These are phyloP conservation scores for Zaprionus tsacasi DNA, from an alignment of 1,140 invertebrate genomes.

Conservation along the genomic window DNA sequence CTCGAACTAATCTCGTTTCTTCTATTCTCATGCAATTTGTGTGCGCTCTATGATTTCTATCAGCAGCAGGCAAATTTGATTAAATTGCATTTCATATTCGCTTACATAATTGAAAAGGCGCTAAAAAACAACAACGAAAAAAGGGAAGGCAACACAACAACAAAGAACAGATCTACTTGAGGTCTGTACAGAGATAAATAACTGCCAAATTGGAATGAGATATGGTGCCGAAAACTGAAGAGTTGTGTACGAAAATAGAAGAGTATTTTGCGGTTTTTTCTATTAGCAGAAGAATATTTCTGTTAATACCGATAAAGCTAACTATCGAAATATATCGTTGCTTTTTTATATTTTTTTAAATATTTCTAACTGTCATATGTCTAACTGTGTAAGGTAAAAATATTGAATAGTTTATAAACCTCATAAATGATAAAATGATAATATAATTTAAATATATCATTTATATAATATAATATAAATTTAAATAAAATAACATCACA, in stretches of 20 bases:
- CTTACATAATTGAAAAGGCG: constrained; percentile 26
- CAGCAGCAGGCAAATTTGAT: constrained; percentile 47
- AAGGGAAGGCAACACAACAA: neutral
- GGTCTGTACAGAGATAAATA: neutral
- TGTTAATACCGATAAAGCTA: too few relatives aligned
- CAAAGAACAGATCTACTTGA: neutral
- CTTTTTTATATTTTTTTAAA: too few relatives aligned
- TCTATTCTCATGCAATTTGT: constrained; percentile 46
- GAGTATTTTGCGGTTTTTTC: too few relatives aligned
- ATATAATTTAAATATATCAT: too few relatives aligned
- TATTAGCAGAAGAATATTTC: too few relatives aligned
- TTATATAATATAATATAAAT: too few relatives aligned
- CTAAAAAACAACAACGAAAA: constrained; percentile 16
- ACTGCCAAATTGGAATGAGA: neutral
- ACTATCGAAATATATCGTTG: too few relatives aligned
- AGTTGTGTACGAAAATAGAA: neutral
- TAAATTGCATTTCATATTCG: constrained; percentile 48
- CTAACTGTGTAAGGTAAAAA: too few relatives aligned
- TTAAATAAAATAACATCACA: too few relatives aligned
- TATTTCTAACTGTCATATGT: too few relatives aligned
- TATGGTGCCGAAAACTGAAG: neutral
- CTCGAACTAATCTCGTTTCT: constrained; percentile 24
- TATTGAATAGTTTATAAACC: too few relatives aligned
- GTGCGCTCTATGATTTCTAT: constrained; percentile 29
- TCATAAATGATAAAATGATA: too few relatives aligned